Base-by-base conservation (phyloP, 2,888 invertebrate genomes). In the Phalera bucephala region DNA sequence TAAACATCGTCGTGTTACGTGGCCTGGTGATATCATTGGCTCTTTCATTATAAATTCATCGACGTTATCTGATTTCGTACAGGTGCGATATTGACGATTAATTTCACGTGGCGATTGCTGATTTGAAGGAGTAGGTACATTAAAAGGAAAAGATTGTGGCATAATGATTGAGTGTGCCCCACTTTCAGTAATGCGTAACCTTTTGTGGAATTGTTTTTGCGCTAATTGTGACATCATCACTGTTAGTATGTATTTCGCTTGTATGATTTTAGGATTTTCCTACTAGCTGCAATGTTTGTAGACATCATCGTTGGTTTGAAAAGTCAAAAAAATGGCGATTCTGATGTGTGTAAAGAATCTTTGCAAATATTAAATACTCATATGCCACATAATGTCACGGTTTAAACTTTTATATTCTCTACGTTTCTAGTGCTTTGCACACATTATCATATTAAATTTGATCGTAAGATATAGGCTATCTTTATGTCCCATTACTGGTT, bases 31-130 rank as follows among this genome's bases (percentile, higher is more conserved):
- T 50, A 43, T 40, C 52, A 40, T 21, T 33, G 28, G 39, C 37
- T 36, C 27, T 31, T 46, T 38, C 40, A 36, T 27, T 41, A 28
- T 40, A 25, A 33, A 33, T 32, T 50, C 33, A 46, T 33, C 28
- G 39, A 2, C 36, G 35, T 50, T 55, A 52, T 56, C 52, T 52
- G 40, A 3, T 36, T 40, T 29, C 19, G 11, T 42, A 31, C 32
- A 10, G 15, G 27, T 33, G 19, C 23, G 31, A 29, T 35, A 33
- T 29, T 34, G 19, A 29, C 26, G 35, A 45, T 45, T 34, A 38
- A 31, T 22, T 25, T 21, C 10, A 29, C 29, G 29, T 19, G 19
- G 6, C 11, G 19, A 29, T 29, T 19, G 10, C 29, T 11, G 19
- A 29, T 29, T 14, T 11, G 10, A 7, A n/a, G 29, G 11, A 29